phyloP scores from a whole-genome alignment of 2,113 vertebrate genomes.

The Solea solea region DNA sequence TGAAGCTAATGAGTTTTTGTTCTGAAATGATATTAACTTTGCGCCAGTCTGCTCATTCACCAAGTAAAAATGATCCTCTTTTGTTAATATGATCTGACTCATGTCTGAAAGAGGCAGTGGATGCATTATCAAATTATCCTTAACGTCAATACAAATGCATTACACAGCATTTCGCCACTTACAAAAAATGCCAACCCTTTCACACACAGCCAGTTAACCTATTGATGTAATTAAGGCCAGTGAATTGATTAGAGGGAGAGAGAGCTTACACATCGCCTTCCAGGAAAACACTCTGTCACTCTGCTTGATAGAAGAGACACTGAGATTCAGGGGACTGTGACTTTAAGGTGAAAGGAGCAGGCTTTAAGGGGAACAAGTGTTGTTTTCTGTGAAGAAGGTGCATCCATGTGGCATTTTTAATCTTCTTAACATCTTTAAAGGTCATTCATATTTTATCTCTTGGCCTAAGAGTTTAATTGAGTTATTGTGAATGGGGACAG shows the following conservation, averaged over 20 bases:
- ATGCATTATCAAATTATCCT: constrained; percentile 43
- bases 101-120: constrained; percentile 10
- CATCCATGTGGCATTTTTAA: constrained; percentile 37
- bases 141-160: constrained; percentile 42
- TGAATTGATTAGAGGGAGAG: constrained; percentile 69
- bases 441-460: constrained; percentile 53
- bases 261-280: constrained; percentile 60
- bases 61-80: no score
- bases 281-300: constrained; percentile 67
- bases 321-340: neutral
- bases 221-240: constrained; percentile 79
- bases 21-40: no score
- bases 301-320: constrained; percentile 39
- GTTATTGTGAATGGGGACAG: constrained; percentile 28
- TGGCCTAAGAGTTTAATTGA: constrained; percentile 51
- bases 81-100: constrained; percentile 10
- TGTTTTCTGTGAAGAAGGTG: constrained; percentile 1
- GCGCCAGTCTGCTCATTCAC: no score
- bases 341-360: constrained; percentile 2
- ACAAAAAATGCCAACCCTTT: constrained; percentile 48
- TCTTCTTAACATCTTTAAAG: constrained; percentile 52
- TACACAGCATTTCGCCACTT: constrained; percentile 56
- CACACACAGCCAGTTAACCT: constrained; percentile 74
- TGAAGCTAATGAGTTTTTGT: no score
- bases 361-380: constrained; percentile 31